phyloP scores from a whole-genome alignment of 2,113 vertebrate species.

The Argyrosomus japonicus region DNA sequence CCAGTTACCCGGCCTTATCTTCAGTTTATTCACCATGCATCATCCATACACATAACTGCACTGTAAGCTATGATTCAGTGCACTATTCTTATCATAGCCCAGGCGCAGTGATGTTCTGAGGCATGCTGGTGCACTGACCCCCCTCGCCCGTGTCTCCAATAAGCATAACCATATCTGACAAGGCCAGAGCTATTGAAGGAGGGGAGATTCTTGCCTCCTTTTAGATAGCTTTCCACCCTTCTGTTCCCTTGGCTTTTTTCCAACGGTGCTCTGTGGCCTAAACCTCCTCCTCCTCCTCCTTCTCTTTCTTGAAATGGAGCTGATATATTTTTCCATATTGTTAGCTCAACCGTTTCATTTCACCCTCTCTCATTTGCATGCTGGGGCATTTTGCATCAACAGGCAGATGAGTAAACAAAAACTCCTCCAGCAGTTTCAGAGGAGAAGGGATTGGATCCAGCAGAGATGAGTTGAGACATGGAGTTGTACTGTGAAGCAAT shows the following conservation, averaged over 20 bases:
- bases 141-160: slow-evolving; percentile 67
- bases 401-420: slow-evolving; percentile 60
- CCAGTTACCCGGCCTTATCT: slow-evolving; percentile 62
- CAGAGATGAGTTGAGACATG: slow-evolving; percentile 18
- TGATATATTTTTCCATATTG: slow-evolving; percentile 40
- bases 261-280: slow-evolving; percentile 31
- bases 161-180: slow-evolving; percentile 81
- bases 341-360: slow-evolving; percentile 45
- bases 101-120: slow-evolving; percentile 64
- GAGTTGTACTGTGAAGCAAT: slow-evolving; percentile 29
- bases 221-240: slow-evolving; percentile 67
- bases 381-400: slow-evolving; percentile 42
- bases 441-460: slow-evolving; percentile 19
- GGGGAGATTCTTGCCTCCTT: slow-evolving; percentile 52
- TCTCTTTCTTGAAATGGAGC: slow-evolving; percentile 31
- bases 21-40: slow-evolving; percentile 69
- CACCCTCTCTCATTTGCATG: slow-evolving; percentile 8
- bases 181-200: slow-evolving; percentile 73
- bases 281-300: slow-evolving; percentile 19
- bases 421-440: slow-evolving; percentile 20
- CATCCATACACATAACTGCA: slow-evolving; percentile 66
- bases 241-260: slow-evolving; percentile 67
- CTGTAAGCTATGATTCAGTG: slow-evolving; percentile 75
- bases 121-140: slow-evolving; percentile 76
- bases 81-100: slow-evolving; percentile 75